Evolutionary conservation across 1,140 invertebrate species (phyloP), one percentile per base, ranked within the genome.

Genomic region (Tetranychus urticae): DNA sequence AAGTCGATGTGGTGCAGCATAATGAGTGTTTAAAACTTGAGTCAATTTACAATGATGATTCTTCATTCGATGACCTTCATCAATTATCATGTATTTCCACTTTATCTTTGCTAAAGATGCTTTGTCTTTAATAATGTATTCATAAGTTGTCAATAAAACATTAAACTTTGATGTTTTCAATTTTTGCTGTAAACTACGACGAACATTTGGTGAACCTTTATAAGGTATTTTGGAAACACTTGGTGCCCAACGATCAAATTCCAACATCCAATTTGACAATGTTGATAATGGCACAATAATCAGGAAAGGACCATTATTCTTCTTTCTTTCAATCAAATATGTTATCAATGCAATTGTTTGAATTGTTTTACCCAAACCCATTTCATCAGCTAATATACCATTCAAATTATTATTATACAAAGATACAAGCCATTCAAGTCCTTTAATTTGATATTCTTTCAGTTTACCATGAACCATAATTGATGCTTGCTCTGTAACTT

Each of bases 21-120:
- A 98, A 75, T 96, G 88, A 1, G 89, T 94, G 71, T 97, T 97
- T 33, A 98, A 75, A 39, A 81, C 76, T 73, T 96, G 88, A 0
- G 94, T 98, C 63, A 98, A 75, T 73, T 98, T 98, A 75, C 93
- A 97, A 71, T 97, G 93, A 74, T 98, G 94, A 73, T 98, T 98
- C 75, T 98, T 98, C 92, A 98, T 97, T 66, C 94, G 81, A 75
- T 98, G 94, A 68, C 94, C 94, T 75, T 98, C 94, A 73, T 98
- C 94, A 68, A 98, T 98, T 62, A 98, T 97, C 92, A 98, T 97
- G 71, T 97, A 97, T 71, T 94, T 96, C 91, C 91, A 97, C 66
- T 87, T 86, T 13, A 94, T 75, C 76, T 97, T 98, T 7, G 92
- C 85, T 46, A 98, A 76, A 7, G 90, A 82, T n/a, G 85, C 80